These are phyloP conservation scores for Lemur catta DNA, from an alignment of 2,797 vertebrate genomes.

Conservation along the genomic window DNA sequence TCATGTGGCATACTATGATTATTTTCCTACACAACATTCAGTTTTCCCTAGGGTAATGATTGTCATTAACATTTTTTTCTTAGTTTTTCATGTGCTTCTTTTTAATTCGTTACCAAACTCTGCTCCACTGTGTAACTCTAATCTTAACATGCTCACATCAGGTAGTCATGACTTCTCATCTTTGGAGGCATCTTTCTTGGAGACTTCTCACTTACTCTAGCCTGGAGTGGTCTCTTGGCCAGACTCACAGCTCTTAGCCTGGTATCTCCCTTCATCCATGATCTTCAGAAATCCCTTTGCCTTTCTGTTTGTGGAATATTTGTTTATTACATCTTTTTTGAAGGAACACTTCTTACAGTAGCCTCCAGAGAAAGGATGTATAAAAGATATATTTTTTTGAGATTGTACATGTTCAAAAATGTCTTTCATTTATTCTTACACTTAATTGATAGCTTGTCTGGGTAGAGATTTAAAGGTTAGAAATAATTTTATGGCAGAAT, in stretches of 20 bases:
- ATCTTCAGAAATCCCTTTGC: background rate
- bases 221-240: fast-evolving
- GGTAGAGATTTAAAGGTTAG: background rate
- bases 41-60: background rate
- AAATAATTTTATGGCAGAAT: background rate
- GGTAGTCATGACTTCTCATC: background rate
- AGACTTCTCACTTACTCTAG: background rate
- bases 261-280: background rate
- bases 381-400: background rate
- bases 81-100: background rate
- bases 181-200: background rate
- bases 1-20: background rate
- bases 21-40: background rate
- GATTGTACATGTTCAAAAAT: background rate
- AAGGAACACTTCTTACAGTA: background rate
- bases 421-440: background rate
- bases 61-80: background rate
- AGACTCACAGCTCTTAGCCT: background rate
- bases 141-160: background rate
- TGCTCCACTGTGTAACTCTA: background rate
- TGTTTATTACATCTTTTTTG: background rate
- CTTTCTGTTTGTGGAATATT: background rate
- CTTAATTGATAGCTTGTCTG: background rate
- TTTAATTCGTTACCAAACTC: background rate
- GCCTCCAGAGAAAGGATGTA: background rate